Evolutionary conservation across 1,140 invertebrate species (phyloP).

Genomic region (Heterodera carotae): DNA sequence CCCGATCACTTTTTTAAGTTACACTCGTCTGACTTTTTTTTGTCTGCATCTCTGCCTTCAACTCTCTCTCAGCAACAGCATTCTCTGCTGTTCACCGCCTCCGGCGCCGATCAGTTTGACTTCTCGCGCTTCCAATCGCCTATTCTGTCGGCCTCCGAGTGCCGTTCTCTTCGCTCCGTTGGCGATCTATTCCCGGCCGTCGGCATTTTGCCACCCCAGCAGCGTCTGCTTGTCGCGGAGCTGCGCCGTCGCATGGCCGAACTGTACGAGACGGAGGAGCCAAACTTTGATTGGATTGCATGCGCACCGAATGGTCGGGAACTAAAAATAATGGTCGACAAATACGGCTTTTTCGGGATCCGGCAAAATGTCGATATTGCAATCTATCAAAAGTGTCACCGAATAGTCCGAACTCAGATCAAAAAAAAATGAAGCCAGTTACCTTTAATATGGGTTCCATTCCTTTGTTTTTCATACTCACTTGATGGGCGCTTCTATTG

Average conservation of each 20-base stretch:
- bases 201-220: slow-evolving; percentile 16
- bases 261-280: slow-evolving; percentile 21
- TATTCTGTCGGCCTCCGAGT: slow-evolving; percentile 39
- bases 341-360: no score
- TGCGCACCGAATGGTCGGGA: slow-evolving; percentile 29
- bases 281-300: slow-evolving; percentile 21
- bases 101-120: slow-evolving; percentile 45
- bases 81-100: slow-evolving; percentile 32
- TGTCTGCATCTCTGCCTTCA: not conserved
- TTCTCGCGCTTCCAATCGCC: slow-evolving; percentile 35
- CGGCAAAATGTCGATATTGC: no score
- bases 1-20: slow-evolving; percentile 15
- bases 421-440: no score
- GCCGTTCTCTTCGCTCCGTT: slow-evolving; percentile 31
- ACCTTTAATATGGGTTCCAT: no score
- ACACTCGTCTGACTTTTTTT: not conserved
- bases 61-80: not conserved
- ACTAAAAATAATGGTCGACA: not conserved
- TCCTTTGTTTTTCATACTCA: no score
- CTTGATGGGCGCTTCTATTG: no score
- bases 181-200: slow-evolving; percentile 24
- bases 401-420: no score
- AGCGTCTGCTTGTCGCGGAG: slow-evolving; percentile 25
- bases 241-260: slow-evolving; percentile 28
- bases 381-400: not conserved